Evolutionary conservation across 2,797 vertebrate genomes (phyloP).

Genomic region (Podarcis lilfordi): DNA sequence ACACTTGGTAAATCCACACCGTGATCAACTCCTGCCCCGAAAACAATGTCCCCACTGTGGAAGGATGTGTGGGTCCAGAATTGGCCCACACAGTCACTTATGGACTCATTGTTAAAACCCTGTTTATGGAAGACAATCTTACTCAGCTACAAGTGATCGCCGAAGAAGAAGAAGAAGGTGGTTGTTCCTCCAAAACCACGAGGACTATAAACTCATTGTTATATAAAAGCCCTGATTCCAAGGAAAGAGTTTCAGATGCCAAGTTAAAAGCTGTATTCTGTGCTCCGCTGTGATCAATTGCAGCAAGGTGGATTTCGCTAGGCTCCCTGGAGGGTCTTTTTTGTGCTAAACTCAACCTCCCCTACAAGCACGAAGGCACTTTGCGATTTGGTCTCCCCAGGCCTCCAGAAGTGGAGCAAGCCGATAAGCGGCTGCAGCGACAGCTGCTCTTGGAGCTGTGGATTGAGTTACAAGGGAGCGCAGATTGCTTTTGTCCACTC

Average conservation of each 20-base stretch:
- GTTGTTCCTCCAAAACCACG: neutral
- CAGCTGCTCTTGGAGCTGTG: conserved; percentile 47
- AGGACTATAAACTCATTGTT: neutral
- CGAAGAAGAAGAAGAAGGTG: too few relatives aligned
- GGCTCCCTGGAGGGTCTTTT: neutral
- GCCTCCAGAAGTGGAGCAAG: conserved; percentile 37
- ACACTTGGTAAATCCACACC: too few relatives aligned
- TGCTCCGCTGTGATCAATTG: neutral
- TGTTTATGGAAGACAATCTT: too few relatives aligned
- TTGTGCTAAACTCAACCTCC: neutral
- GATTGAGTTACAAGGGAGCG: conserved; percentile 44
- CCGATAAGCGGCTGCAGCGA: conserved; percentile 22
- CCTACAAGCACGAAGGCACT: neutral
- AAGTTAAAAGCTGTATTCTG: neutral
- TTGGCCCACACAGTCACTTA: too few relatives aligned
- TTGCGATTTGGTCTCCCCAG: neutral
- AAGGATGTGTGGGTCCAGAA: too few relatives aligned
- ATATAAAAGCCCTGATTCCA: neutral
- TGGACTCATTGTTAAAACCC: too few relatives aligned
- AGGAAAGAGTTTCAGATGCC: neutral
- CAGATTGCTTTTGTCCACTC: conserved; percentile 49
- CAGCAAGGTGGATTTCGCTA: neutral
- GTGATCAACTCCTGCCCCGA: too few relatives aligned
- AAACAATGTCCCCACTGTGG: too few relatives aligned
- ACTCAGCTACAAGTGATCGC: too few relatives aligned